phyloP scores from a whole-genome alignment of 2,888 invertebrate species.

The Acanthacorydalis orientalis region DNA sequence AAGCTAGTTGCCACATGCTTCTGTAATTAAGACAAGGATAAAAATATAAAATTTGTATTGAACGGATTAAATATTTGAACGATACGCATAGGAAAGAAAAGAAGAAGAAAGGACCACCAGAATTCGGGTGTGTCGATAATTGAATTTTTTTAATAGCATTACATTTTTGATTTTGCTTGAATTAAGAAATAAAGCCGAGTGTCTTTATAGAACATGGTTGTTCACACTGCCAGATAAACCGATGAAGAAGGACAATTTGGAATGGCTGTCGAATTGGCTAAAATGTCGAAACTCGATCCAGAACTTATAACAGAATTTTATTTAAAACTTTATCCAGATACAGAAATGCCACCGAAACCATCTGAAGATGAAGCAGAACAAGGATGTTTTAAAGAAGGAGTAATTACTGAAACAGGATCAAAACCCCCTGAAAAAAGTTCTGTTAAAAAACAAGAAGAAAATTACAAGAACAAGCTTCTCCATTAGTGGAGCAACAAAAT shows the following conservation, averaged over 20 bases:
- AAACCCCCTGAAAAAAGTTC: too few species aligned
- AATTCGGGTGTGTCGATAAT: too few species aligned
- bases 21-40: too few species aligned
- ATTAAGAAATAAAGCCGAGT: slow-evolving; percentile 1
- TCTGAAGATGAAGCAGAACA: neutral
- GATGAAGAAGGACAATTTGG: slow-evolving; percentile 20
- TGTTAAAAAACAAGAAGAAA: too few species aligned
- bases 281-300: too few species aligned
- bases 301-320: slow-evolving; percentile 14
- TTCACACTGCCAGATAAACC: slow-evolving; percentile 19
- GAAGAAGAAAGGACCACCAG: too few species aligned
- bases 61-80: slow-evolving; percentile 8
- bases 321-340: slow-evolving; percentile 26
- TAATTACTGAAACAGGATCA: too few species aligned
- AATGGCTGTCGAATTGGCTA: neutral
- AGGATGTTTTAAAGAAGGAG: too few species aligned
- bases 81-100: too few species aligned
- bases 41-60: slow-evolving; percentile 29
- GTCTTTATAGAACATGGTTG: slow-evolving; percentile 4
- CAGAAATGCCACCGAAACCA: slow-evolving; percentile 16
- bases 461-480: neutral
- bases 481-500: too few species aligned
- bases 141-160: neutral
- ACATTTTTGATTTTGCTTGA: too few species aligned
- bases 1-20: too few species aligned